phyloP scores from a whole-genome alignment of 2,113 vertebrate species.

The Caretta caretta region DNA sequence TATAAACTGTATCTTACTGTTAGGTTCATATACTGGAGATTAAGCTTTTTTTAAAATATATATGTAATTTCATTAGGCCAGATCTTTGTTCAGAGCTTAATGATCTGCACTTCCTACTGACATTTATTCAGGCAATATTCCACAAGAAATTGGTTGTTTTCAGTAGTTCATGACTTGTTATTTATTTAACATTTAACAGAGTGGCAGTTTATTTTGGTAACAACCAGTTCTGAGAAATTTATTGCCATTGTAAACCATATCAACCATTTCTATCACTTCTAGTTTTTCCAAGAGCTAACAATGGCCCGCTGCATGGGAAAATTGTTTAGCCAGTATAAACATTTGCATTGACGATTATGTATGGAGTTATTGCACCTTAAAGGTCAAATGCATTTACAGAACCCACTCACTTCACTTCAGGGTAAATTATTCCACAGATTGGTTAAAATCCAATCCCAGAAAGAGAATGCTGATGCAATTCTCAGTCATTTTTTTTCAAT shows the following conservation, averaged over 20 bases:
- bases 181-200: conserved; percentile 87
- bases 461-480: conserved; percentile 17
- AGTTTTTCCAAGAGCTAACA: conserved; percentile 75
- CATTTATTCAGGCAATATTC: conserved; percentile 83
- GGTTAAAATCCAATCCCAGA: conserved; percentile 14
- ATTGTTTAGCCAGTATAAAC: conserved; percentile 56
- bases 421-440: background rate
- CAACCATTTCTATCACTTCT: conserved; percentile 78
- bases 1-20: background rate
- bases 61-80: conserved; percentile 48
- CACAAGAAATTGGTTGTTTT: conserved; percentile 84
- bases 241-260: conserved; percentile 83
- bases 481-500: conserved; percentile 4
- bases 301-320: conserved; percentile 69
- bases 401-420: background rate
- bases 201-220: conserved; percentile 84
- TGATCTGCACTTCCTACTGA: conserved; percentile 69
- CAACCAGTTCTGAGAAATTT: conserved; percentile 82
- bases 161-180: conserved; percentile 84
- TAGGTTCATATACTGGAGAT: background rate
- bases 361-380: conserved; percentile 57
- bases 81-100: conserved; percentile 69
- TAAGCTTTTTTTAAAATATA: background rate
- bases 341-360: conserved; percentile 44
- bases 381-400: conserved; percentile 30